These are phyloP conservation scores for Neotoxoptera formosana DNA, from an alignment of 1,140 invertebrate genomes.

Conservation along the genomic window DNA sequence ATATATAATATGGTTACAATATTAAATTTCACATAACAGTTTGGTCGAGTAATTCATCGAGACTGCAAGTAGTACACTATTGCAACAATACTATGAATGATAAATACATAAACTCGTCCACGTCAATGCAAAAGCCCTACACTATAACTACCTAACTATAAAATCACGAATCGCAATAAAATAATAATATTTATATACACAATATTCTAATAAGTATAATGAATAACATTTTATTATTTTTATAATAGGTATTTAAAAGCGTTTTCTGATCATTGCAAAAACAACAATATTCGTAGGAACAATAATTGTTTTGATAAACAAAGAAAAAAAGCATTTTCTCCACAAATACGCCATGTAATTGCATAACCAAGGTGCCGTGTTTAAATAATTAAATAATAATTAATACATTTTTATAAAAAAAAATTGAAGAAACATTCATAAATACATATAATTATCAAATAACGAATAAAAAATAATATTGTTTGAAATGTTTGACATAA, in stretches of 20 bases:
- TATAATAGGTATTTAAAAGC: background rate
- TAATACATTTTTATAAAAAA: too few species aligned
- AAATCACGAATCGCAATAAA: background rate
- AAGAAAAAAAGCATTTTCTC: too few species aligned
- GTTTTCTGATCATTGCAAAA: background rate
- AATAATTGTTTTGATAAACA: too few species aligned
- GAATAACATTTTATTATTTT: background rate
- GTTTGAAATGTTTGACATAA: background rate
- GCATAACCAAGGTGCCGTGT: background rate
- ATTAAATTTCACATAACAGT: background rate
- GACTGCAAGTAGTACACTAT: rapidly evolving
- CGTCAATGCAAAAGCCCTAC: background rate
- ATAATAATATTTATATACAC: background rate
- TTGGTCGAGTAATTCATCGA: background rate
- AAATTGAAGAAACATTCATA: background rate
- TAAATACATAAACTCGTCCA: background rate
- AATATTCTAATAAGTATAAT: background rate
- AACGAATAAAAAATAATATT: background rate
- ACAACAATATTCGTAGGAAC: too few species aligned
- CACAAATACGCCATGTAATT: background rate
- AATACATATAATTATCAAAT: background rate
- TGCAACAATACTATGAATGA: background rate
- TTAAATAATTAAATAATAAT: too few species aligned
- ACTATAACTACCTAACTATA: background rate
- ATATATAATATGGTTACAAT: background rate